These are phyloP conservation scores for Tylochromis polylepis DNA, from an alignment of 2,113 vertebrate species.

Conservation along the genomic window DNA sequence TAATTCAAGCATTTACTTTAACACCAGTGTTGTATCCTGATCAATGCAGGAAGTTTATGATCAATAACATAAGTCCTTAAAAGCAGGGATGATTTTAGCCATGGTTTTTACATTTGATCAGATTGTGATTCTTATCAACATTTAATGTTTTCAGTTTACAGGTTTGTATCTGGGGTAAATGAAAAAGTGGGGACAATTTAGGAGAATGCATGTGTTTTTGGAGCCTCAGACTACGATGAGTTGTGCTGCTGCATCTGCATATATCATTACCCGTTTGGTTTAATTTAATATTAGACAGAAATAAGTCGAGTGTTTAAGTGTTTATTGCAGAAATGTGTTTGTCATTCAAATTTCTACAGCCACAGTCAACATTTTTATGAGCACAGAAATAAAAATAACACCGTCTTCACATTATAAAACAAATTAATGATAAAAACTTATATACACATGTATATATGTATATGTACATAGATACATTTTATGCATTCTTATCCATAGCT, in stretches of 20 bases:
- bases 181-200: neutral
- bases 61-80: neutral
- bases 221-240: fast-evolving
- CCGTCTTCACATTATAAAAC: neutral
- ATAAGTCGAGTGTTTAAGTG: neutral
- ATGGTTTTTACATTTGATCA: neutral
- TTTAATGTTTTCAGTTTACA: neutral
- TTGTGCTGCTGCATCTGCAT: neutral
- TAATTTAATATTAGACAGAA: neutral
- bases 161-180: neutral
- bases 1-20: neutral
- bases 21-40: neutral
- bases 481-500: constrained; percentile 75
- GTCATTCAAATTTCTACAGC: neutral
- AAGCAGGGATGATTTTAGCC: neutral
- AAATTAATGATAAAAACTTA: neutral
- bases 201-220: neutral
- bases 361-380: neutral
- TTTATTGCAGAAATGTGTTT: neutral
- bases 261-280: neutral
- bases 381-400: neutral
- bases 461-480: neutral
- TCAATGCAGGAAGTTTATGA: neutral
- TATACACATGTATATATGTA: neutral
- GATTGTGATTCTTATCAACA: fast-evolving